Percentiles rank a stretch among this genome's conserved stretches.
phyloP scores from a whole-genome alignment of 2,797 vertebrate species.

The Takifugu ocellatus region DNA sequence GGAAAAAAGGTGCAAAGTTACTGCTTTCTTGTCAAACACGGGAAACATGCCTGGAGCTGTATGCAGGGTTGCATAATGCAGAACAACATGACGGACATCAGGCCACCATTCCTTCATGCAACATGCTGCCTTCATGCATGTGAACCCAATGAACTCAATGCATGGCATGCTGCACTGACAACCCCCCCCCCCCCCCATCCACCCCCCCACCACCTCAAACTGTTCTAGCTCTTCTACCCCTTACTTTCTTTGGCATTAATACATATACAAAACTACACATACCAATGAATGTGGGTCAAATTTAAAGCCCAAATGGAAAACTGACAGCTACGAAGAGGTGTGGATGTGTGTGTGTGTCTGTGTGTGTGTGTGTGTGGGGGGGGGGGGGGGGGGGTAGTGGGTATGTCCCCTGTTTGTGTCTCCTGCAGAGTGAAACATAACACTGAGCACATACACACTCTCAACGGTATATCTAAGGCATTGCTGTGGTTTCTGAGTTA shows the following conservation, averaged over 20 bases:
- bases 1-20: background rate
- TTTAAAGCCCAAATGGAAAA: constrained; percentile 63
- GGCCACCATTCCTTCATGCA: constrained; percentile 48
- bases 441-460: constrained; percentile 16
- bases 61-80: constrained; percentile 48
- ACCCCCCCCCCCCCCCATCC: constrained; percentile 25
- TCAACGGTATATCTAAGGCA: constrained; percentile 19
- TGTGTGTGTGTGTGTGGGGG: background rate
- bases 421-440: constrained; percentile 54
- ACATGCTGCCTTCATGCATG: constrained; percentile 45
- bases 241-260: constrained; percentile 48
- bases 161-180: constrained; percentile 43
- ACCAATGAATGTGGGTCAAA: constrained; percentile 61
- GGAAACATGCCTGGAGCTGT: constrained; percentile 51
- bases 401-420: constrained; percentile 6
- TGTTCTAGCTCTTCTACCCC: constrained; percentile 41
- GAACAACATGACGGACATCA: constrained; percentile 36
- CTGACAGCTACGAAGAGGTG: constrained; percentile 48
- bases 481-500: constrained; percentile 33
- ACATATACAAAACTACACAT: constrained; percentile 58
- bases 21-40: background rate
- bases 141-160: constrained; percentile 59
- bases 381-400: background rate
- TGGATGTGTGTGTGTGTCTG: constrained; percentile 14
- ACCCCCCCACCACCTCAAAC: constrained; percentile 29